Percentiles rank a stretch among this genome's conserved stretches.
These are phyloP conservation scores for Hetaerina americana DNA, from an alignment of 1,140 invertebrate genomes.

Conservation along the genomic window DNA sequence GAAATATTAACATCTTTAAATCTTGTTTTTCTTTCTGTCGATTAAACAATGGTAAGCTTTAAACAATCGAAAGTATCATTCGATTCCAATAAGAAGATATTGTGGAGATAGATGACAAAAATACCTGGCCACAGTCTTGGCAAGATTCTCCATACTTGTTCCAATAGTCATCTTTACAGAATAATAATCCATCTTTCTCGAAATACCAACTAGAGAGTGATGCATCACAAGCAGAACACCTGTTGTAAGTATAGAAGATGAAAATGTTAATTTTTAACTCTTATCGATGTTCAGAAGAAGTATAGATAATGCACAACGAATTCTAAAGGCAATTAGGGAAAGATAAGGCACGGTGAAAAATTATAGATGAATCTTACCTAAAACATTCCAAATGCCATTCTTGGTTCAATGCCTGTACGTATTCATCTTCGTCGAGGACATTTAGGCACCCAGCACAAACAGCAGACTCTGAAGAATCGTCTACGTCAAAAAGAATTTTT, in stretches of 20 bases:
- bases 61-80: too few species aligned
- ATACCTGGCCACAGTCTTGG: conserved; percentile 68
- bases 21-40: too few species aligned
- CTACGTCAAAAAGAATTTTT: not conserved
- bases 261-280: not conserved
- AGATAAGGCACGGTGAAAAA: conserved; percentile 5
- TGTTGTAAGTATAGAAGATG: conserved; percentile 27
- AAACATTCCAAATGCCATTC: conserved; percentile 83
- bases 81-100: too few species aligned
- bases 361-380: conserved; percentile 36
- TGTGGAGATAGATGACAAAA: too few species aligned
- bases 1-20: too few species aligned
- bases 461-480: conserved; percentile 3
- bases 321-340: not conserved
- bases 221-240: conserved; percentile 76
- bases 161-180: conserved; percentile 84
- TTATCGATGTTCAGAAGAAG: too few species aligned
- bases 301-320: too few species aligned
- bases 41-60: too few species aligned
- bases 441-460: conserved; percentile 61
- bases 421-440: conserved; percentile 56
- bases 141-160: conserved; percentile 75
- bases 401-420: conserved; percentile 61
- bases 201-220: conserved; percentile 84
- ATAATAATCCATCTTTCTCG: conserved; percentile 78